A percentile compares a stretch with the other conserved stretches of the same genome.
Conservation (phyloP, 1,140 invertebrate genomes). For the Procambarus clarkii region DNA sequence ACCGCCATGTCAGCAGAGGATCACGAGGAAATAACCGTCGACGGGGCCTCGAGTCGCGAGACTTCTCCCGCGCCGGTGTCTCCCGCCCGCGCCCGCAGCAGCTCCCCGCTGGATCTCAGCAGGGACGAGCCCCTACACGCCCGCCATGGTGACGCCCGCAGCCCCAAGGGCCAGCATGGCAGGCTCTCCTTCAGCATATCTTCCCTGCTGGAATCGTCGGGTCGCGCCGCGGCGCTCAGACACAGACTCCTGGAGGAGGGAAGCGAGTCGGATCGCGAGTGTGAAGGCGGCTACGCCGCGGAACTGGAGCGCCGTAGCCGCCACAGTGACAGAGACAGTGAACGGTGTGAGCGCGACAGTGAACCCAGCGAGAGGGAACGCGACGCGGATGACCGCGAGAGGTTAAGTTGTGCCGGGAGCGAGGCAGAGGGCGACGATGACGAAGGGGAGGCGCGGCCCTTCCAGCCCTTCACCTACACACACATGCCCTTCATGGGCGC, state of each 20-base stretch:
- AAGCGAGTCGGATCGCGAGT: constrained; percentile 57
- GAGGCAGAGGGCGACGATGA: constrained; percentile 70
- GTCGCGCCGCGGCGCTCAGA: constrained; percentile 56
- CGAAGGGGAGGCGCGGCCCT: constrained; percentile 63
- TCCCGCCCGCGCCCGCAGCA: constrained; percentile 46
- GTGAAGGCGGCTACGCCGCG: constrained; percentile 42
- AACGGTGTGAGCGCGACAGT: constrained; percentile 53
- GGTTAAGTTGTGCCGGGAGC: constrained; percentile 58
- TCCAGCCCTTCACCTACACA: constrained; percentile 71
- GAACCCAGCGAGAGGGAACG: constrained; percentile 62
- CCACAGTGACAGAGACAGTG: constrained; percentile 69
- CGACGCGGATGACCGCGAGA: constrained; percentile 62
- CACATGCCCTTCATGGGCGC: constrained; percentile 71
- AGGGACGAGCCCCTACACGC: constrained; percentile 66
- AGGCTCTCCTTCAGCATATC: constrained; percentile 71
- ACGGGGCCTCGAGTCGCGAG: constrained; percentile 50
- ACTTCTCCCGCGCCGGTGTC: constrained; percentile 41
- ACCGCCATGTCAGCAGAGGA: constrained; percentile 69
- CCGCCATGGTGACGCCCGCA: constrained; percentile 55
- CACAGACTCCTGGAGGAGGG: constrained; percentile 67
- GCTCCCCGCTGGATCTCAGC: constrained; percentile 70
- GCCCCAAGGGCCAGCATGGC: constrained; percentile 54
- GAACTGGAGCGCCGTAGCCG: constrained; percentile 48
- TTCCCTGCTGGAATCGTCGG: constrained; percentile 69
- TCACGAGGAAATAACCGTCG: constrained; percentile 65